Evolutionary conservation across 2,888 invertebrate genomes (phyloP).

Genomic region (Chrysolina oricalcia): DNA sequence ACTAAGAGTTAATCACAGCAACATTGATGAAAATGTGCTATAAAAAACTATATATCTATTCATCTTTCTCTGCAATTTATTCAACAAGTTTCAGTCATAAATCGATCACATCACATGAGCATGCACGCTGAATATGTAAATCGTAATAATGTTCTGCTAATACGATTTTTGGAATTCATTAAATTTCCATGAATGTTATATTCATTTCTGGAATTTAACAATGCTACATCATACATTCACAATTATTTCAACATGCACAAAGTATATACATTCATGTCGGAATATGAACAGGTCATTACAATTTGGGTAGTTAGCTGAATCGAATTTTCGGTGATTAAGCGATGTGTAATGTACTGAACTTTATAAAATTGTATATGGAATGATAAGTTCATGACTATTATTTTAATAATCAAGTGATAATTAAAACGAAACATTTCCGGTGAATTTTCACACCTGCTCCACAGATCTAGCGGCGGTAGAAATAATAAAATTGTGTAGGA

Average conservation of each 20-base stretch:
- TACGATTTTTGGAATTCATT: constrained; percentile 1
- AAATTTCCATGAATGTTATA: constrained; percentile 1
- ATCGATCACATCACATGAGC: neutral
- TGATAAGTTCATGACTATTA: neutral
- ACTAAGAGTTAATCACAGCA: too few species aligned
- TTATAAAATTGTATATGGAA: too few species aligned
- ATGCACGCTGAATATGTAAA: constrained; percentile 10
- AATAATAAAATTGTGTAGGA: too few species aligned
- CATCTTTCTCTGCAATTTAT: neutral
- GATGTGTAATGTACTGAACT: neutral
- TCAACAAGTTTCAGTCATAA: neutral
- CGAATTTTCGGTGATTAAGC: neutral
- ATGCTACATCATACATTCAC: constrained; percentile 1
- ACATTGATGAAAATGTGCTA: too few species aligned
- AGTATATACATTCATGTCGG: neutral
- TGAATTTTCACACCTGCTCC: too few species aligned
- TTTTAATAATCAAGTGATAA: neutral
- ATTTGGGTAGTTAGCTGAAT: neutral
- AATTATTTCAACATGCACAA: constrained; percentile 13
- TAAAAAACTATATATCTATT: neutral
- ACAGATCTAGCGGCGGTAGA: too few species aligned
- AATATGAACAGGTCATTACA: neutral
- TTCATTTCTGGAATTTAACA: constrained; percentile 4
- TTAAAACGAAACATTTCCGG: too few species aligned
- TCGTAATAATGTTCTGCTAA: constrained; percentile 10